Base-by-base conservation (phyloP, 2,888 invertebrate species). In the Fabriciana adippe region DNA sequence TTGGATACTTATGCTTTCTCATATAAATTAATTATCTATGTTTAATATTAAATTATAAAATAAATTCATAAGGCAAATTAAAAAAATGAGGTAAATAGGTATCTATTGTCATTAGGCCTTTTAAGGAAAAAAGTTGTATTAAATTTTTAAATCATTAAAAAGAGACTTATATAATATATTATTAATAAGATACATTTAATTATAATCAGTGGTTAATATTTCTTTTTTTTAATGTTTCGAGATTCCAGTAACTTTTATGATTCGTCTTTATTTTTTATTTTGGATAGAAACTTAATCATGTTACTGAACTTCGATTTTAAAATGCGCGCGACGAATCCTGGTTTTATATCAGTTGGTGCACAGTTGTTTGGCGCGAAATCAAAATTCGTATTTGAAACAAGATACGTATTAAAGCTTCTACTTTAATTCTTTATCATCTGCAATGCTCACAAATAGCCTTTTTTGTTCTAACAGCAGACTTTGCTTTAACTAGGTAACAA, bases 331-430 rank as follows among this genome's bases (percentile, higher is more conserved):
- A 50, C 64, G 56, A 63, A 51, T 53, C 64, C 57, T 47, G 13
- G 45, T 51, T 59, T 57, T 65, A 61, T 56, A 50, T 64, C n/a
- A 51, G 63, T 68, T 55, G 48, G 59, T 68, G 63, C 60, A 61
- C 63, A 55, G 62, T 50, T 60, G 59, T 64, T 69, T 69, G 72
- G 71, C 72, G 72, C 72, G 66, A 71, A 73, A 51, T 66, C 66
- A 68, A 65, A 55, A 60, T 68, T 69, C 55, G 57, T 69, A 72
- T 69, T 26, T 66, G 45, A 60, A 66, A 55, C 47, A 8, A 50
- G 41, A 55, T 31, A 31, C 48, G 47, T 54, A 14, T 14, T 51
- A 47, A 13, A 47, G 5, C 13, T 66, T 50, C 14, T 21, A 53
- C 11, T 55, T 57, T 45, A 57, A 60, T 55, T 54, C 51, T 66